Percentiles rank a stretch among this genome's conserved stretches.
phyloP scores from a whole-genome alignment of 2,113 vertebrate genomes.

The Sphyrna mokarran region DNA sequence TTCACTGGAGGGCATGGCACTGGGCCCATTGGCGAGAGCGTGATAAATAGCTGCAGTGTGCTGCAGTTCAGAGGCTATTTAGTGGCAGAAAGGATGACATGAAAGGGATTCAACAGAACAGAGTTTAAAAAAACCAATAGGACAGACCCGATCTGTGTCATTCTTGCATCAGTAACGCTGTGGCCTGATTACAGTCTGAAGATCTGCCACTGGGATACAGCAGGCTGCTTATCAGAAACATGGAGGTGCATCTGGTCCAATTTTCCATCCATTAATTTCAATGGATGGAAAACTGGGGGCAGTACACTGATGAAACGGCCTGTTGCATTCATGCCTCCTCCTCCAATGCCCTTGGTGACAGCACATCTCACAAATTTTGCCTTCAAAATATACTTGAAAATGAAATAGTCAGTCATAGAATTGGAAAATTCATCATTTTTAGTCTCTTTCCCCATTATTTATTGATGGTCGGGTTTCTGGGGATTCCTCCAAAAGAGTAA shows the following conservation, averaged over 20 bases:
- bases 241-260: constrained; percentile 2
- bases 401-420: neutral
- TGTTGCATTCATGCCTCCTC: neutral
- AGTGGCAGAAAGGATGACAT: constrained; percentile 18
- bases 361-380: neutral
- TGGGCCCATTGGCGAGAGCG: neutral
- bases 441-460: neutral
- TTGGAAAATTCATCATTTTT: neutral
- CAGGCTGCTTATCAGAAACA: neutral
- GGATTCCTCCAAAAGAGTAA: neutral
- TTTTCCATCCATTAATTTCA: constrained; percentile 20
- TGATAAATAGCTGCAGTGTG: constrained; percentile 21
- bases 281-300: neutral
- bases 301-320: neutral
- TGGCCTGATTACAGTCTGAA: neutral
- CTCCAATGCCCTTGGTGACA: neutral
- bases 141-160: constrained; percentile 31
- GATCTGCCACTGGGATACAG: neutral
- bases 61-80: constrained; percentile 8
- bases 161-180: constrained; percentile 8
- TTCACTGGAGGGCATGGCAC: constrained; percentile 27
- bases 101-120: constrained; percentile 9
- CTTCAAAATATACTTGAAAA: neutral
- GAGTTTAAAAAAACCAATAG: constrained; percentile 7
- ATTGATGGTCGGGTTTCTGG: neutral